Evolutionary conservation across 2,113 vertebrate genomes (phyloP).

Genomic region (Struthio camelus): DNA sequence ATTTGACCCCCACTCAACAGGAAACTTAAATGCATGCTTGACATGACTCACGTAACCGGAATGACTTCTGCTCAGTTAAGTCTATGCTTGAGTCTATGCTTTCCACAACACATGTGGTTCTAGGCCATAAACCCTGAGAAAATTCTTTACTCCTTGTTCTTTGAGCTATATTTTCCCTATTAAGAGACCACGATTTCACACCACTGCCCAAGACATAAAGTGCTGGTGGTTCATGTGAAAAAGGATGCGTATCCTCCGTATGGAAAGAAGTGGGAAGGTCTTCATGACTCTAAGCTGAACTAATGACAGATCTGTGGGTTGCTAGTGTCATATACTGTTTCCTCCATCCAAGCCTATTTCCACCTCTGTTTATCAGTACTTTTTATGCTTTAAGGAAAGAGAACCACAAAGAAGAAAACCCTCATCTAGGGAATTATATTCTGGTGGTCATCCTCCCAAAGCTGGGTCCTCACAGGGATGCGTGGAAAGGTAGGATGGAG

Average conservation of each 20-base stretch:
- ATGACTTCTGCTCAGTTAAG: neutral
- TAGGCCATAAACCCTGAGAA: neutral
- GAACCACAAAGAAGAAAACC: neutral
- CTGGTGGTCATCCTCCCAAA: neutral
- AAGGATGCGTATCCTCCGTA: neutral
- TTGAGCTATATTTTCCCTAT: neutral
- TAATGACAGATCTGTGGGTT: neutral
- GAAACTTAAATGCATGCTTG: neutral
- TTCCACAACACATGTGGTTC: neutral
- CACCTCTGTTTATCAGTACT: neutral
- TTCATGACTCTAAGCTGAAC: neutral
- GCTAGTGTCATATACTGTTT: neutral
- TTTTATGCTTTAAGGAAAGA: neutral
- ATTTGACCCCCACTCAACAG: neutral
- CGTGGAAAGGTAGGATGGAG: neutral
- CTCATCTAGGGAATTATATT: neutral
- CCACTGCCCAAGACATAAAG: neutral
- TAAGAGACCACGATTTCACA: neutral
- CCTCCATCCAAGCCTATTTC: neutral
- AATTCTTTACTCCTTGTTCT: neutral
- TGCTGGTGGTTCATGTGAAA: neutral
- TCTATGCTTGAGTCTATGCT: neutral
- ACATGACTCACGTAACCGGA: neutral
- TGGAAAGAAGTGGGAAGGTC: neutral
- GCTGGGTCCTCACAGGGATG: neutral